Evolutionary conservation across 2,797 vertebrate species (phyloP), one percentile per base, ranked within the genome.

Genomic region (Squalus acanthias): DNA sequence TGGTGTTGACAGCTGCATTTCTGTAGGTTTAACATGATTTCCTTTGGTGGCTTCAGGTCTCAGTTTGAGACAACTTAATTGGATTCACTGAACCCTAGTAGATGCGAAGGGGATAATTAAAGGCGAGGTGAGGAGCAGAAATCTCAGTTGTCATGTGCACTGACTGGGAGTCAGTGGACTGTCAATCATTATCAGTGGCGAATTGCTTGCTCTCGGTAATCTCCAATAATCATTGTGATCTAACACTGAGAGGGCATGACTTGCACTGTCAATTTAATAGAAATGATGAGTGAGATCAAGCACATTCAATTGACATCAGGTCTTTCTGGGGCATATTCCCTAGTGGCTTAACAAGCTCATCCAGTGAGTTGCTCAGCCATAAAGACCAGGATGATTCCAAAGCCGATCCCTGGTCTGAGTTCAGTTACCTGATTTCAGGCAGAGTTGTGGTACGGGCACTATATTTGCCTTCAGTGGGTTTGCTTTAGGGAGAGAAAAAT

Each of bases 61-160:
- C 91, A 46, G 91, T 46, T 24, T 69, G 91, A 69, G 65, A 39
- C 91, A 93, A 85, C n/a, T 93, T 93, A 93, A 93, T 93, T 93
- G 91, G 91, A 93, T 93, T 50, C 91, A 69, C 39, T 93, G 63
- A 93, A 39, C 91, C 65, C 20, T 10, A 67, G n/a, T 69, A 63
- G 88, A 91, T 91, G 33, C 13, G 46, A 82, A 24, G n/a, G 39
- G 50, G n/a, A 93, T 69, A 46, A 67, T 93, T 65, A 26, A 93
- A 24, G 33, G n/a, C 39, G 91, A 93, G 63, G 39, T 12, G 17
- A 69, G n/a, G 3, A 93, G 91, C 91, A 93, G 65, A 93, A 39
- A 69, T 93, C 9, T 46, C 10, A 20, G 89, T 65, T 93, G 91
- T 93, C 91, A 69, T 69, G n/a, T 69, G 91, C 63, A 46, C 2